Base-by-base conservation (phyloP, 2,797 vertebrate species). In the Squalus acanthias region DNA sequence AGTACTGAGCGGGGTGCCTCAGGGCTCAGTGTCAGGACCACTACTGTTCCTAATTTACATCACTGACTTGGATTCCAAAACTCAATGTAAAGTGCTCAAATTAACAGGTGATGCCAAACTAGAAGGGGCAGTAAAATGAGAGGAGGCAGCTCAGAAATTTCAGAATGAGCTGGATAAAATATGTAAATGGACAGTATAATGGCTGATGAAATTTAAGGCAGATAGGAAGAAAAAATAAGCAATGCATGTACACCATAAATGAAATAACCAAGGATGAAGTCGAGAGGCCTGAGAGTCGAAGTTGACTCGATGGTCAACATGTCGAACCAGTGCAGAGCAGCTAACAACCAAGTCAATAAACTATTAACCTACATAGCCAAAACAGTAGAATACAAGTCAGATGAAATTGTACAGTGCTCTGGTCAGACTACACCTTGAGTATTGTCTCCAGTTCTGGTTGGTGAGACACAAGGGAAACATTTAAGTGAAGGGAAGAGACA, bases 41-140 rank as follows among this genome's bases (percentile, higher is more conserved):
- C 53, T 89, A 26, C 53, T 89, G 57, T 89, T 89, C 60, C 50
- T 89, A 89, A 89, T 57, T 89, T 60, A 91, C 88, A 33, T 91
- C 29, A 91, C 26, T 60, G 12, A 91, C 29, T 91, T 26, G 10
- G 53, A 57, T 89, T 53, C 87, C 53, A 53, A 88, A 88, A 26
- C 12, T 91, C 57, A 63, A 91, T 91, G 57, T 29, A 91, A 91
- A 33, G 57, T n/a, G 53, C 29, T 17, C 29, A 91, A 33, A 63
- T 63, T 33, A 60, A 89, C 26, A 89, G 13, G 60, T 15, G 24
- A 33, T 60, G 87, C 24, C 0, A 29, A 57, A 57, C 88, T 13
- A 13, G 50, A 13, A 60, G 53, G 53, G 29, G 12, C 53, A 57
- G 57, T 29, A 12, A 91, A 33, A 29, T 6, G 20, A 46, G 46